Evolutionary conservation across 1,140 invertebrate species (phyloP).

Genomic region (Drosophila novamexicana): DNA sequence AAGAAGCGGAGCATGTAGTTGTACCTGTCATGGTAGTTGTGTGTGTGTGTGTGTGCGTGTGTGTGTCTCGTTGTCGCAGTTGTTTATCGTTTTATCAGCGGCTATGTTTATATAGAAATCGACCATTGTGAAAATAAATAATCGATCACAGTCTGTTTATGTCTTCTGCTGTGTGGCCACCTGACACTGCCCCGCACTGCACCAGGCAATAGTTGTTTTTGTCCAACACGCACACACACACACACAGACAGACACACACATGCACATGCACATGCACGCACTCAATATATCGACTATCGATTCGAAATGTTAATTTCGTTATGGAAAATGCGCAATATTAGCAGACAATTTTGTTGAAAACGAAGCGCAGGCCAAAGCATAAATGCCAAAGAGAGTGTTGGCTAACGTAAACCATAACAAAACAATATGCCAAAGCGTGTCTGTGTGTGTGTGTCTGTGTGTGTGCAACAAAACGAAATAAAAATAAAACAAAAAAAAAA

Average conservation of each 20-base stretch:
- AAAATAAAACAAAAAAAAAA: slow-evolving; percentile 3
- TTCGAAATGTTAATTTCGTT: slow-evolving; percentile 54
- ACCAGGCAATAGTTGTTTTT: slow-evolving; percentile 11
- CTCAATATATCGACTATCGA: slow-evolving; percentile 47
- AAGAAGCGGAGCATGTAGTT: slow-evolving; percentile 44
- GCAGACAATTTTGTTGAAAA: slow-evolving; percentile 29
- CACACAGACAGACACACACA: neutral
- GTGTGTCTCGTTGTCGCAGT: slow-evolving; percentile 10
- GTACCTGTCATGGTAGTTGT: slow-evolving; percentile 44
- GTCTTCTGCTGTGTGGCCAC: slow-evolving; percentile 28
- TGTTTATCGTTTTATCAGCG: slow-evolving; percentile 54
- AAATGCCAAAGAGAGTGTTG: slow-evolving; percentile 23
- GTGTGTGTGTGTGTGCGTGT: too few species aligned
- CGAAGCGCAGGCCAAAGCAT: slow-evolving; percentile 37
- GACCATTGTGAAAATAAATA: slow-evolving; percentile 37
- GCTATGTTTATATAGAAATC: slow-evolving; percentile 41
- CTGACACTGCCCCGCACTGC: slow-evolving; percentile 21
- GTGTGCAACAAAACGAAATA: slow-evolving; percentile 7
- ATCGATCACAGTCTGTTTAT: slow-evolving; percentile 45
- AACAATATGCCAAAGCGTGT: slow-evolving; percentile 13
- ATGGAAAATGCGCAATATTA: slow-evolving; percentile 51
- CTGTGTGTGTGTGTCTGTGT: neutral
- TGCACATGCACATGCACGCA: neutral
- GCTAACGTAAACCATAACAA: slow-evolving; percentile 44
- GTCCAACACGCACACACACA: slow-evolving; percentile 11